Evolutionary conservation across 2,797 vertebrate species (phyloP).

Genomic region (Catostomus latipinnis): DNA sequence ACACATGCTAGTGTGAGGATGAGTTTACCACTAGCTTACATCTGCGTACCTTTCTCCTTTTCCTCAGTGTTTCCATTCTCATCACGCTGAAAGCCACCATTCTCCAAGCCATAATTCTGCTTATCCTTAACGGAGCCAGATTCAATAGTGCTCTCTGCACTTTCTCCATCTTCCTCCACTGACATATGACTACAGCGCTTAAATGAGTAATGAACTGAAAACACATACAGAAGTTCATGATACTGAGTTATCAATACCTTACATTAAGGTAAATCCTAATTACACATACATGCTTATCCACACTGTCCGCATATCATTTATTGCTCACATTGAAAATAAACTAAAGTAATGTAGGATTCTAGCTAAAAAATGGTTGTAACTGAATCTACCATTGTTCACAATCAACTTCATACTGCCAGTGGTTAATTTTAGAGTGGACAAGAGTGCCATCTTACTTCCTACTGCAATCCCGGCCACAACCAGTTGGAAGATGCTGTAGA

Average conservation of each 20-base stretch:
- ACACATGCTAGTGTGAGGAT: no score
- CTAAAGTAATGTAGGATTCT: neutral
- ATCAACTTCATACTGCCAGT: neutral
- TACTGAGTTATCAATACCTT: neutral
- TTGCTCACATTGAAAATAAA: neutral
- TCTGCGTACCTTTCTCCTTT: constrained; percentile 61
- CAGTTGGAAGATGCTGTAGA: constrained; percentile 97
- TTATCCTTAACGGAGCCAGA: constrained; percentile 51
- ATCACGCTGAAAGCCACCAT: constrained; percentile 61
- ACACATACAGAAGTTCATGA: neutral
- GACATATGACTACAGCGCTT: neutral
- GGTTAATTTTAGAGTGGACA: neutral
- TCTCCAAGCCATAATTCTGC: constrained; percentile 60
- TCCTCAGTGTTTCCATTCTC: constrained; percentile 48
- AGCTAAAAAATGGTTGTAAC: neutral
- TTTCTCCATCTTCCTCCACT: constrained; percentile 53
- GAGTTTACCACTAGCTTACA: constrained; percentile 61
- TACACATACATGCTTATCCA: neutral
- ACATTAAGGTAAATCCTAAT: neutral
- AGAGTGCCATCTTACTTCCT: constrained; percentile 75
- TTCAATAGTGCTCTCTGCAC: neutral
- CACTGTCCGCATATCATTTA: neutral
- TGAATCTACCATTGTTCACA: neutral
- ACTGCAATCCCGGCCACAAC: constrained; percentile 72
- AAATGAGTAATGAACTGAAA: constrained; percentile 69